phyloP scores from a whole-genome alignment of 37 sponge, comb jelly and placozoan species.

The Diacarnus erythraeanus region DNA sequence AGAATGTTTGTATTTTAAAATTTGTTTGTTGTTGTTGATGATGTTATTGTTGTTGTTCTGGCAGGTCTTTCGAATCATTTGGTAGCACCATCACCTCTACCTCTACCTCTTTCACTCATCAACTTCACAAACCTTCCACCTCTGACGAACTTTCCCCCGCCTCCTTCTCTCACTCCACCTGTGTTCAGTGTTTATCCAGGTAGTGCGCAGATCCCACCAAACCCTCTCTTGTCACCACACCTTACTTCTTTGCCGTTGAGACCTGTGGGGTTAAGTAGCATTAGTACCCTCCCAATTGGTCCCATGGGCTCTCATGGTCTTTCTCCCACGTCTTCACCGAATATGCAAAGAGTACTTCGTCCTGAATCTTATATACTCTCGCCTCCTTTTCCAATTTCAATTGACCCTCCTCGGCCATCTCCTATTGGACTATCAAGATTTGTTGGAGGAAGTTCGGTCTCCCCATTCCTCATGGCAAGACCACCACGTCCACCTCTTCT shows the following conservation, averaged over 20 bases:
- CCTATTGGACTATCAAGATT: background rate
- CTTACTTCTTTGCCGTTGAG: background rate
- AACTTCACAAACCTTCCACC: too few relatives aligned
- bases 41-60: too few relatives aligned
- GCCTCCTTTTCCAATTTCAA: background rate
- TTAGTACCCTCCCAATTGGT: background rate
- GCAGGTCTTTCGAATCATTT: too few relatives aligned
- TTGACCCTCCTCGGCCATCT: background rate
- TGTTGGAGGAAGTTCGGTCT: background rate
- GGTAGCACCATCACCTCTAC: conserved; percentile 2
- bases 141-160: too few relatives aligned
- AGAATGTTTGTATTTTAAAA: too few relatives aligned
- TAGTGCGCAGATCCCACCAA: too few relatives aligned
- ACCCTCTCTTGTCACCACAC: background rate
- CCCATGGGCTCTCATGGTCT: too few relatives aligned
- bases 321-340: background rate
- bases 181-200: too few relatives aligned
- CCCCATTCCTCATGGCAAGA: background rate
- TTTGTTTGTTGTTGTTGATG: too few relatives aligned
- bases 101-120: background rate
- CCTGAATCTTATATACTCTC: too few relatives aligned
- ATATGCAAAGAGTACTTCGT: background rate
- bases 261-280: background rate
- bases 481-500: background rate
- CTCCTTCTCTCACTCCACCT: too few relatives aligned